A percentile compares a stretch with the other conserved stretches of the same genome.
Evolutionary conservation across 1,140 invertebrate genomes (phyloP).

Genomic region (Bombyx mandarina): DNA sequence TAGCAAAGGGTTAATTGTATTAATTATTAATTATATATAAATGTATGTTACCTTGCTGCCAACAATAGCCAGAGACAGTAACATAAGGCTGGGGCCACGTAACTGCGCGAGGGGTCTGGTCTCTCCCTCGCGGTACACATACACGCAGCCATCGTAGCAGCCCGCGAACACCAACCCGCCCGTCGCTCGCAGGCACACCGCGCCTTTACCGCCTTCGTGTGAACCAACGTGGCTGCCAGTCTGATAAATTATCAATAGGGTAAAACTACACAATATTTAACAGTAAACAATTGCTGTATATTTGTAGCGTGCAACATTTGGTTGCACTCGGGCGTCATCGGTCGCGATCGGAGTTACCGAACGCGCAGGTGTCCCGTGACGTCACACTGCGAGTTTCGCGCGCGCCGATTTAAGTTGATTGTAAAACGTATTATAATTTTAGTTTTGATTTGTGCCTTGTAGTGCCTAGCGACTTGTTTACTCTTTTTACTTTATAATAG

Average conservation of each 20-base stretch:
- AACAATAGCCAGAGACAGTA: constrained; percentile 75
- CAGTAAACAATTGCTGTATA: neutral
- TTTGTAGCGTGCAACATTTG: no score
- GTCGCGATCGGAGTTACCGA: no score
- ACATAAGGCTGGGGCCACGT: constrained; percentile 75
- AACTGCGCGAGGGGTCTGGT: constrained; percentile 70
- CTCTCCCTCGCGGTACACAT: constrained; percentile 74
- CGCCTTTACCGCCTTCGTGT: constrained; percentile 75
- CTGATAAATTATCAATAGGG: constrained; percentile 36
- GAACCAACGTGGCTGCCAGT: constrained; percentile 71
- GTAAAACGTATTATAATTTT: no score
- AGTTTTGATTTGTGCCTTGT: no score
- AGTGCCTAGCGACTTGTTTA: no score
- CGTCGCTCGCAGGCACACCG: constrained; percentile 75
- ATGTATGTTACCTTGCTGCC: constrained; percentile 71
- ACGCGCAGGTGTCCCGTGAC: no score
- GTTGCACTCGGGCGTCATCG: no score
- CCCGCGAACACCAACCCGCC: constrained; percentile 75
- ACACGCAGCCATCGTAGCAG: constrained; percentile 81
- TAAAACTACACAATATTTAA: neutral
- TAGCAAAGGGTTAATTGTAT: no score
- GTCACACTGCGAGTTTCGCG: no score
- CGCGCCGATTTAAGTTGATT: no score
- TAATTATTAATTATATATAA: no score
- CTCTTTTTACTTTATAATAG: no score